Base-by-base conservation (phyloP, 2,113 vertebrate species). In the Pangasianodon hypophthalmus region DNA sequence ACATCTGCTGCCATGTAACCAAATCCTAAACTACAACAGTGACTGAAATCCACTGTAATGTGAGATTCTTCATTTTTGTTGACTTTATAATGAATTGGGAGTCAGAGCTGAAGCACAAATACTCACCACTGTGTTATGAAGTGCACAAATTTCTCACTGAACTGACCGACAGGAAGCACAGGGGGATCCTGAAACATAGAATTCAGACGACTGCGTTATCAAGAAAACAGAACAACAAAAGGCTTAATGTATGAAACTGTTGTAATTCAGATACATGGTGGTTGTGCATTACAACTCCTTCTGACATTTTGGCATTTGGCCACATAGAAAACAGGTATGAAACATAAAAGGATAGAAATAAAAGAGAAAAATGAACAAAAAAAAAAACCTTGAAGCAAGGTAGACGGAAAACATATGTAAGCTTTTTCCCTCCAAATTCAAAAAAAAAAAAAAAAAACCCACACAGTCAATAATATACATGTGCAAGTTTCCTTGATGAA, bases 51-150 rank as follows among this genome's bases (percentile, higher is more conserved):
- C 64, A 32, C 60, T 64, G 24, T 64, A 32, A 7, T 73, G 3
- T 75, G 32, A 44, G 37, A 44, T 75, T 41, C 41, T 44, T 37
- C 5, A 71, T 18, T 71, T 71, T 37, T 32, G n/a, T 16, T 21
- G 8, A 50, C 24, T 48, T 50, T n/a, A 54, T 56, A 62, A 37
- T 92, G 6, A 64, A 85, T 67, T 3, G 10, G 11, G 10, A 44
- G 6, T 46, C 26, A 48, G 24, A 9, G 11, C 41, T 67, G 44
- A 86, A 48, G 24, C 21, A 64, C 13, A 93, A 93, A 89, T 21
- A 96, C 98, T 99, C 95, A 99, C 98, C 98, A 99, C 94, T 99
- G 98, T 95, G 98, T 99, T 96, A 99, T 98, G 95, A 99, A 99
- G 96, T 99, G 96, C 94, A 99, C 97, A 94, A 99, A 99, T 52